Base-by-base conservation (phyloP, 2,113 vertebrate species). In the Cheilinus undulatus region DNA sequence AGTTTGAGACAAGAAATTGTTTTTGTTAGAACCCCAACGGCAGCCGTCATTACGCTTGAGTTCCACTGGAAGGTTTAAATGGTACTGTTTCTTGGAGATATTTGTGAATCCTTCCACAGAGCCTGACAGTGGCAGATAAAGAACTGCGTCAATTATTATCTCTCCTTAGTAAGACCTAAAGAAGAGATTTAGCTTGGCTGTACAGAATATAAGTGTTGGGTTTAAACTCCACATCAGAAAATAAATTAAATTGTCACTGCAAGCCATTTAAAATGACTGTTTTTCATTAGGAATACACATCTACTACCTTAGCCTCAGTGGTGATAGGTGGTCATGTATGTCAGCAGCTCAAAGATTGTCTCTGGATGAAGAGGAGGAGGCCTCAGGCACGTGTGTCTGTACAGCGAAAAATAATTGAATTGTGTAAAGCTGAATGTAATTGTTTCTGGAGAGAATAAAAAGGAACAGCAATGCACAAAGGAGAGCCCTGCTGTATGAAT, bases 211-310 rank as follows among this genome's bases (percentile, higher is more conserved):
- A 78, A 79, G 32, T 19, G 48, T 28, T 40, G 62, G 73, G 19
- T 28, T 40, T 56, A 28, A 64, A 77, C 68, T 64, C 69, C 38
- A 20, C 82, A 32, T 6, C 28, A 53, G 52, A 26, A 14, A 79
- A 74, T 82, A 70, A 89, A 87, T 90, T 88, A 85, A 86, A 84
- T 78, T 90, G 90, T 91, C 90, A 86, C 82, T 89, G 78, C 63
- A 77, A 84, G 63, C 69, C 61, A 68, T 52, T 52, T 17, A 27
- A 38, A 52, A 52, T 52, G 1, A 28, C 28, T 52, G 50, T 52
- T 27, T 52, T 28, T 14, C 23, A 52, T 28, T 50, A 11, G 12
- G 24, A 28, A 83, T 36, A 27, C 38, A 64, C 49, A 72, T 76
- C 17, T 48, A 49, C 78, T 80, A 76, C 48, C 68, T 68, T 52